phyloP scores from a whole-genome alignment of 1,140 invertebrate genomes.

The Sipha flava region DNA sequence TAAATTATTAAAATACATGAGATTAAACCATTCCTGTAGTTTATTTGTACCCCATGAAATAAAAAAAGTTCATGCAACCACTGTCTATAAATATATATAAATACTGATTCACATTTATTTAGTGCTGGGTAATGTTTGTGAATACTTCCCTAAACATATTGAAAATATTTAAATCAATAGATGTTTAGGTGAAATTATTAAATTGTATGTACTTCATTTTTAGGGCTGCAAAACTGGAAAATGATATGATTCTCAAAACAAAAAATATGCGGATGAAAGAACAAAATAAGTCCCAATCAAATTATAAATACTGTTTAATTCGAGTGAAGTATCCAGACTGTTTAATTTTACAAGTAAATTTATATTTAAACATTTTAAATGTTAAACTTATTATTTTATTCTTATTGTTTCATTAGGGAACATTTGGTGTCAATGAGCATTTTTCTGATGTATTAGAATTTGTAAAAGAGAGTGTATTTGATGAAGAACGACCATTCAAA shows the following conservation, averaged over 20 bases:
- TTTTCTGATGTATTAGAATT: slow-evolving; percentile 61
- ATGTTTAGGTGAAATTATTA: background rate
- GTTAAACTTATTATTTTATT: background rate
- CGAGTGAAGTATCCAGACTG: slow-evolving; percentile 81
- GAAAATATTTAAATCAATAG: too few species aligned
- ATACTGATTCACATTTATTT: too few species aligned
- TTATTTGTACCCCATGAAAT: too few species aligned
- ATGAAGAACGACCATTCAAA: slow-evolving; percentile 55
- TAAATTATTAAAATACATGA: too few species aligned
- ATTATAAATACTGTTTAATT: slow-evolving; percentile 78
- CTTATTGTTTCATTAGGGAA: slow-evolving; percentile 52
- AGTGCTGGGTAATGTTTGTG: too few species aligned
- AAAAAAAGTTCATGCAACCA: too few species aligned
- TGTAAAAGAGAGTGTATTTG: slow-evolving; percentile 60
- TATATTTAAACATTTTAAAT: background rate
- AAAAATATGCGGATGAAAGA: slow-evolving; percentile 88
- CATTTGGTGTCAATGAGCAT: slow-evolving; percentile 71
- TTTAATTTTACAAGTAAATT: slow-evolving; percentile 62
- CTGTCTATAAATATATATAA: too few species aligned
- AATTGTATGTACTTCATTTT: slow-evolving; percentile 37
- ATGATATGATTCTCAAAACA: slow-evolving; percentile 70
- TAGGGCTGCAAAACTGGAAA: slow-evolving; percentile 69
- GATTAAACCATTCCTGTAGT: too few species aligned
- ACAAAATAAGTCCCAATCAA: slow-evolving; percentile 56
- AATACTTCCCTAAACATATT: too few species aligned